A percentile compares a stretch with the other conserved stretches of the same genome.
Conservation (phyloP, 2,888 invertebrate genomes). For the Acronicta alni region DNA sequence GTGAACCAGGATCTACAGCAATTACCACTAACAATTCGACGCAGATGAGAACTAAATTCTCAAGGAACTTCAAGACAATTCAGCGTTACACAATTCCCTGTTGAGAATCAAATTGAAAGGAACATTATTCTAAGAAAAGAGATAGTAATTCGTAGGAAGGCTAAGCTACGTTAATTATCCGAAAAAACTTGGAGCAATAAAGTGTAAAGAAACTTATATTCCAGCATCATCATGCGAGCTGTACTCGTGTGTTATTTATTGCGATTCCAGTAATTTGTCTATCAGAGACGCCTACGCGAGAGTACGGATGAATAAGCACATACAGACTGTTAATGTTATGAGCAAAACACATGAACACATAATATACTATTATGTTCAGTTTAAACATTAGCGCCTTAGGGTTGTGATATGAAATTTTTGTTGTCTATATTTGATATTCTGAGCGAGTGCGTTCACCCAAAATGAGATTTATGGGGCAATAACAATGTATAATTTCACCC, state of each 20-base stretch:
- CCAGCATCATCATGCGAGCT: conserved; percentile 23
- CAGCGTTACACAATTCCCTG: conserved; percentile 41
- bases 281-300: conserved; percentile 26
- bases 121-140: conserved; percentile 30
- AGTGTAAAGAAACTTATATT: conserved; percentile 20
- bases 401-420: conserved; percentile 67
- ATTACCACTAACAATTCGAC: conserved; percentile 45
- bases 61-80: conserved; percentile 48
- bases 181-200: conserved; percentile 31
- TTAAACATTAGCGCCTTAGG: conserved; percentile 42
- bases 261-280: conserved; percentile 40
- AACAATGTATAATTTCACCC: conserved; percentile 86
- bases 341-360: conserved; percentile 6
- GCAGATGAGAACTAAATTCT: conserved; percentile 47
- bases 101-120: conserved; percentile 41
- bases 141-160: conserved; percentile 21
- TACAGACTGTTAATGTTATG: conserved; percentile 9
- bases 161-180: conserved; percentile 29
- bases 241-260: conserved; percentile 20
- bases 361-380: conserved; percentile 6
- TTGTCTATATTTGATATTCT: conserved; percentile 79
- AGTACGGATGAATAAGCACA: conserved; percentile 23
- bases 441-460: conserved; percentile 78
- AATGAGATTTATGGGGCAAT: conserved; percentile 86
- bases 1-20: conserved; percentile 33